Evolutionary conservation across 37 sponge, comb jelly and placozoan genomes (phyloP).

Genomic region (Beroe forskalii): DNA sequence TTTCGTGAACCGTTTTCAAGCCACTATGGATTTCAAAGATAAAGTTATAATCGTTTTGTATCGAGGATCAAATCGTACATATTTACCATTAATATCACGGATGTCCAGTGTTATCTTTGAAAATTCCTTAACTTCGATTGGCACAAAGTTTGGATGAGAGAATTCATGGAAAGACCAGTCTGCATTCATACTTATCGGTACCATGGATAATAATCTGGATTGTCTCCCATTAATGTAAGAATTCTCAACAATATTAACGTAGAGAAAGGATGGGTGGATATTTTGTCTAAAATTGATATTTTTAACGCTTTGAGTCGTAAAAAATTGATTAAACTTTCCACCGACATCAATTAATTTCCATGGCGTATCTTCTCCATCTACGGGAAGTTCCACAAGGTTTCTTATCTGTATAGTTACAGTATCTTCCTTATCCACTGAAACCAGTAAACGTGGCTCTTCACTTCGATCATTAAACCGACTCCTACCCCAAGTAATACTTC

Average conservation of each 20-base stretch:
- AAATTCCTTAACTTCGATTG: neutral
- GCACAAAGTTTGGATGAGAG: neutral
- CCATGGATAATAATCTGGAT: neutral
- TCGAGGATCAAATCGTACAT: neutral
- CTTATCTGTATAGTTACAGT: neutral
- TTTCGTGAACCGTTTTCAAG: too few species aligned
- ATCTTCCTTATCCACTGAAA: neutral
- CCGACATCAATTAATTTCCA: neutral
- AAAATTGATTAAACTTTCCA: neutral
- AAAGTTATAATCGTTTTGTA: neutral
- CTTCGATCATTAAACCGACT: neutral
- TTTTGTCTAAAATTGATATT: neutral
- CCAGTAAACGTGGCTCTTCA: neutral
- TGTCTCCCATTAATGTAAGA: slow-evolving; percentile 7
- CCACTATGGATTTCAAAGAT: neutral
- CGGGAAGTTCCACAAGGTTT: neutral
- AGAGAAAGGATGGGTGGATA: neutral
- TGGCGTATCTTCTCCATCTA: neutral
- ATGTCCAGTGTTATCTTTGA: neutral
- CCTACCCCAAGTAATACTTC: neutral
- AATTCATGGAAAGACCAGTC: neutral
- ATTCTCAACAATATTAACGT: neutral
- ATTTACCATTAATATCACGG: neutral
- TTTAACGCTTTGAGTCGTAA: too few species aligned
- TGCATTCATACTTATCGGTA: neutral